Conservation (phyloP, 2,888 invertebrate genomes). For the Chelonus formosanus region DNA sequence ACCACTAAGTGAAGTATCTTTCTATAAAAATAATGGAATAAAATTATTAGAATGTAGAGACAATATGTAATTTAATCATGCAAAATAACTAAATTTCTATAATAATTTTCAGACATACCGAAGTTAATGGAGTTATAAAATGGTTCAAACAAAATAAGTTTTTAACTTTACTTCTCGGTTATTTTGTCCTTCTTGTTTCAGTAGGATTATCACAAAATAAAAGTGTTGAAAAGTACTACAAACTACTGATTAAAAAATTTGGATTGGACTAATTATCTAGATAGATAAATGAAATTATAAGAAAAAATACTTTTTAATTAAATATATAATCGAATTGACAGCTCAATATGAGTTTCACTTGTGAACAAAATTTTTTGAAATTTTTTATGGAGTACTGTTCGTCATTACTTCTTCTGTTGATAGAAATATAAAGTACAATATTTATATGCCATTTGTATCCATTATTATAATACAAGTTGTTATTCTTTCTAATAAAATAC, state of each 20-base stretch:
- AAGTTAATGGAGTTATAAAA: constrained; percentile 51
- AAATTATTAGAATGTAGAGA: constrained; percentile 22
- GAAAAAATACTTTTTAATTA: too few species aligned
- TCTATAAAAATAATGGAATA: background rate
- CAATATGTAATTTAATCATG: too few species aligned
- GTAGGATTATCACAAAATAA: constrained; percentile 74
- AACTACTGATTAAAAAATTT: constrained; percentile 65
- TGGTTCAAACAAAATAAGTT: constrained; percentile 74
- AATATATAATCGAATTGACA: constrained; percentile 6
- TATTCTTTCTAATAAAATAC: background rate
- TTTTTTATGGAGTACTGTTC: background rate
- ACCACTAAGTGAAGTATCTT: constrained; percentile 48
- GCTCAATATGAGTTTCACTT: background rate
- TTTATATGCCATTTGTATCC: too few species aligned
- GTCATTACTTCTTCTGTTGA: background rate
- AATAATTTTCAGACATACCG: constrained; percentile 46
- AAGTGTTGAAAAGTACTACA: constrained; percentile 72
- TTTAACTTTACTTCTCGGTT: constrained; percentile 72
- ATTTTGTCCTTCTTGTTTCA: constrained; percentile 72
- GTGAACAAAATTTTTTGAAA: constrained; percentile 2
- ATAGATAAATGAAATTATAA: too few species aligned
- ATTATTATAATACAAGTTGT: background rate
- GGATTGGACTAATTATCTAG: constrained; percentile 52
- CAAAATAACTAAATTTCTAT: too few species aligned
- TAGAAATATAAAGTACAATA: background rate